Evolutionary conservation across 2,797 vertebrate genomes (phyloP), one percentile per base, ranked within the genome.

Genomic region (Sebastes hubbsi): DNA sequence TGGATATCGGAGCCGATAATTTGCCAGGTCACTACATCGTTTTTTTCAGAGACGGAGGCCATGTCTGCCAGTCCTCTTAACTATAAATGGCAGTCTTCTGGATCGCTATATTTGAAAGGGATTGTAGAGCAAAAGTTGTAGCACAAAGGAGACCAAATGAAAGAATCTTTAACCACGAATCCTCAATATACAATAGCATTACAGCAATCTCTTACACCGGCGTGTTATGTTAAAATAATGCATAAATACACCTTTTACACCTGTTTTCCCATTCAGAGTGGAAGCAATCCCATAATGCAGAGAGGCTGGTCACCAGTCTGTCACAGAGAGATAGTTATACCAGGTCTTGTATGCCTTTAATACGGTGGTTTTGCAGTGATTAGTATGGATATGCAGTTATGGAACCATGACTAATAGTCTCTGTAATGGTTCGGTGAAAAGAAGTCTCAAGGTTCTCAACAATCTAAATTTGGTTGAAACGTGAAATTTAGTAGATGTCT

Each of bases 31-130:
- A 34, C 29, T 6, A 11, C 5, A 62, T 13, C 11, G 1, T 34
- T 62, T 34, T 34, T 52, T 30, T 68, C 20, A 32, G 4, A 34
- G 27, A 55, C 0, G 10, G 2, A 22, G 46, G 5, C n/a, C 29
- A 56, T 25, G 12, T 4, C 30, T 34, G 22, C n/a, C 0, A 38
- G 1, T 55, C 24, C 34, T 9, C 4, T 38, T 8, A 30, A 27
- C 20, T 46, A 16, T 49, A 60, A 29, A 60, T 60, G 0, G 1
- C 8, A 1, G 0, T 42, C 20, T 11, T 67, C 27, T n/a, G 2
- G 11, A 30, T 52, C 4, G 0, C 2, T 69, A 0, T 49, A 49
- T 20, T 49, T 49, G 18, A 49, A 49, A 18, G 54, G 0, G 22
- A 56, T 13, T 24, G 22, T 25, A 56, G 54, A 56, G 54, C 11